Evolutionary conservation across 2,888 invertebrate species (phyloP).

Genomic region (Sepiola atlantica): DNA sequence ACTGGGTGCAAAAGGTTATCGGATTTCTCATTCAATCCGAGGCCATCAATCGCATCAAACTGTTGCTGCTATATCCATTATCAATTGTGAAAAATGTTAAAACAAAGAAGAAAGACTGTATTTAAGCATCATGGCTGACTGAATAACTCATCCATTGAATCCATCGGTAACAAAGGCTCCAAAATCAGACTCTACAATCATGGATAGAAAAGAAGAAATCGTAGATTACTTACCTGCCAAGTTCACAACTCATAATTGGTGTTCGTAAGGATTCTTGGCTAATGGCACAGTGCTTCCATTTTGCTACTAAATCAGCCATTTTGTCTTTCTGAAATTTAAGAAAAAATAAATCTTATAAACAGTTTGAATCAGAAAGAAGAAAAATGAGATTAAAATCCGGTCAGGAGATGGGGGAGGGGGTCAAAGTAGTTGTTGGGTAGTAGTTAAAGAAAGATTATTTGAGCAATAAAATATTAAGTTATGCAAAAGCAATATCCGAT

Average conservation of each 20-base stretch:
- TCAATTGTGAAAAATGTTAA: too few species aligned
- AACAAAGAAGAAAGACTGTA: too few species aligned
- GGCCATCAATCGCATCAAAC: not conserved
- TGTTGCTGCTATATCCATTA: too few species aligned
- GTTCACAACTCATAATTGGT: conserved; percentile 92
- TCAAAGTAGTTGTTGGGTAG: too few species aligned
- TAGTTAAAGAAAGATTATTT: too few species aligned
- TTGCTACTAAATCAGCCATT: conserved; percentile 91
- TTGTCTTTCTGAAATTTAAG: conserved; percentile 87
- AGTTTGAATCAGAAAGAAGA: not conserved
- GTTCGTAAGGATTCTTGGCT: conserved; percentile 86
- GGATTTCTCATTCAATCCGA: too few species aligned
- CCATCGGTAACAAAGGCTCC: not conserved
- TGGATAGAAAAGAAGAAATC: not conserved
- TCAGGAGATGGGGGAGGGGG: too few species aligned
- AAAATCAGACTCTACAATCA: not conserved
- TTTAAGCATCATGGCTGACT: not conserved
- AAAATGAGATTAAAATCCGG: not conserved
- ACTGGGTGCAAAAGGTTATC: too few species aligned
- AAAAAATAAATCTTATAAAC: not conserved
- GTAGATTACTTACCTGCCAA: conserved; percentile 80
- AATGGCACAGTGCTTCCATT: conserved; percentile 95
- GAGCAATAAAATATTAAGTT: not conserved
- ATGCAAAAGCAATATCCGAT: too few species aligned
- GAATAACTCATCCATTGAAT: not conserved